Evolutionary conservation across 2,113 vertebrate genomes (phyloP).

Genomic region (Sigmodon hispidus): DNA sequence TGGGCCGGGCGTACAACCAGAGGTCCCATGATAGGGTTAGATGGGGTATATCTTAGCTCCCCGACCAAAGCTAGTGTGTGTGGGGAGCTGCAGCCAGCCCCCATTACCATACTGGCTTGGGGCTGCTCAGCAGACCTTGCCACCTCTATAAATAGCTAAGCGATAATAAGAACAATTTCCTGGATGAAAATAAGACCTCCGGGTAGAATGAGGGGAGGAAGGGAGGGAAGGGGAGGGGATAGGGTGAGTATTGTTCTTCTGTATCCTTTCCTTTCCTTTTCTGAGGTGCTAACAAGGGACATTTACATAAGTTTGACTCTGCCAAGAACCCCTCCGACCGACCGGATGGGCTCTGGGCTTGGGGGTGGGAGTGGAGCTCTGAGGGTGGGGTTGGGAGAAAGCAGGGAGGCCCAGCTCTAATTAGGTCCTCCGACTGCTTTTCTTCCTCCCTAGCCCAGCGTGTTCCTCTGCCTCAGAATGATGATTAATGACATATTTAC

Average conservation of each 20-base stretch:
- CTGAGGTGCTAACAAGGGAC: conserved; percentile 5
- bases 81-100: not conserved
- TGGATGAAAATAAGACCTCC: conserved; percentile 66
- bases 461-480: conserved; percentile 6
- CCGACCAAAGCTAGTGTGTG: not conserved
- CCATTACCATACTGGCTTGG: not conserved
- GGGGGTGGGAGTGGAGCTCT: not conserved
- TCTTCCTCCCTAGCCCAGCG: not conserved
- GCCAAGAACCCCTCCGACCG: not conserved
- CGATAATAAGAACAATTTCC: conserved; percentile 70
- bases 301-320: conserved; percentile 24
- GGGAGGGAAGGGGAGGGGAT: not conserved
- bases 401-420: not conserved
- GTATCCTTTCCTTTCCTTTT: not conserved
- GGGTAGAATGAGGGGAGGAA: not conserved
- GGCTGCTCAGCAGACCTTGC: not conserved
- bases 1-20: not conserved
- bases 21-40: not conserved
- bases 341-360: not conserved
- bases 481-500: conserved; percentile 78
- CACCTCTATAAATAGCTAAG: conserved; percentile 62
- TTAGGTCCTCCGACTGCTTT: conserved; percentile 34
- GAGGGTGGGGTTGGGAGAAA: not conserved
- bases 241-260: not conserved
- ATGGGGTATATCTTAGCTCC: not conserved